Base-by-base conservation (phyloP, 2,888 invertebrate genomes). In the Lochmaea capreae region DNA sequence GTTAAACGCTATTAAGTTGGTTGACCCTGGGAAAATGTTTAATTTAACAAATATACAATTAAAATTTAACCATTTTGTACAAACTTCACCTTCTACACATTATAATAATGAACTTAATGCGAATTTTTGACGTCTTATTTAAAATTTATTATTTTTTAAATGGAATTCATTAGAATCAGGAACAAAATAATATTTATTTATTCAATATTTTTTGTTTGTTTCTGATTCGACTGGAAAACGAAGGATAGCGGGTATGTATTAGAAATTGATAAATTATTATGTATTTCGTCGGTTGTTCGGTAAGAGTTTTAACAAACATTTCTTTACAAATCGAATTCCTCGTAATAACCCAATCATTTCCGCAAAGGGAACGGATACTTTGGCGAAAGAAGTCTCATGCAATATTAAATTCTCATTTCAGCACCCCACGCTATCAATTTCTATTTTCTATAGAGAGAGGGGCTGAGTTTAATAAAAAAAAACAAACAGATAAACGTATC, bases 21-120 rank as follows among this genome's bases (percentile, higher is more conserved):
- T 42, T 10, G 16, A 43, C 42, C 43, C 42, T 63, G 62, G 43
- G 62, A 63, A 63, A 63, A 63, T 63, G 62, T 43, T 43, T 63
- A 63, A 63, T 63, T 63, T 63, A 63, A 18, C 43, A 46, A 16
- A 63, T 9, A 16, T 43, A 63, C 16, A 63, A 63, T 43, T 43
- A 43, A 63, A 42, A 63, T 42, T 42, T 10, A 42, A 42, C 39
- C 9, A n/a, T 42, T 59, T 33, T 33, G 33, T 61, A 26, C n/a
- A 14, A 49, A 49, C 3, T 26, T 58, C 26, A 61, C 61, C 61
- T 39, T n/a, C 26, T 61, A 39, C 39, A n/a, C n/a, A 43, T n/a
- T 12, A 63, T 43, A 43, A 42, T n/a, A 16, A 18, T 61, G 16
- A 61, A 33, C 9, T 42, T 63, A 63, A 42, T 16, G n/a, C 2